phyloP scores from a whole-genome alignment of 2,113 vertebrate species.

The Amia ocellicauda region DNA sequence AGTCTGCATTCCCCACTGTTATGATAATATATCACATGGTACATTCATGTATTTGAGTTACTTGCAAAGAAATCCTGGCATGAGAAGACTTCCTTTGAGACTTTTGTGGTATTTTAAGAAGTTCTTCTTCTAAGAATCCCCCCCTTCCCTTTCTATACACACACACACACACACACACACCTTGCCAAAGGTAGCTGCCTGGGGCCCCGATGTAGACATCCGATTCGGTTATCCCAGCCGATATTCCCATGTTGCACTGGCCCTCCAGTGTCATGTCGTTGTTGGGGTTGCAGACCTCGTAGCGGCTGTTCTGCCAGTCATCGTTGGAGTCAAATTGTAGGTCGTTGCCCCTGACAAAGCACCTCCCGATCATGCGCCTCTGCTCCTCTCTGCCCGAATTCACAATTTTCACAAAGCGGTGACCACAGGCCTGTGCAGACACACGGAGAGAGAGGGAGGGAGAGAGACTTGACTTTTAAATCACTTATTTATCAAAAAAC shows the following conservation, averaged over 20 bases:
- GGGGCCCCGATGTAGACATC: slow-evolving; percentile 75
- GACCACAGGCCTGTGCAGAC: slow-evolving; percentile 90
- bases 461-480: background rate
- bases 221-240: slow-evolving; percentile 74
- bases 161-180: slow-evolving; percentile 44
- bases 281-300: slow-evolving; percentile 83
- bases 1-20: too few relatives aligned
- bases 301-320: slow-evolving; percentile 78
- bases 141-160: background rate
- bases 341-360: slow-evolving; percentile 82
- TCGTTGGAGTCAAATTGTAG: slow-evolving; percentile 65
- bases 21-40: too few relatives aligned
- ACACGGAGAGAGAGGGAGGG: background rate
- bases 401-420: slow-evolving; percentile 78
- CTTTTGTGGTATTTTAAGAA: too few relatives aligned
- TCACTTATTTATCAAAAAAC: too few relatives aligned
- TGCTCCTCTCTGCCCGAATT: slow-evolving; percentile 66
- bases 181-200: slow-evolving; percentile 86
- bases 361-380: slow-evolving; percentile 84
- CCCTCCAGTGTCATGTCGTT: slow-evolving; percentile 63
- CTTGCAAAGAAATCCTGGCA: too few relatives aligned
- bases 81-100: too few relatives aligned
- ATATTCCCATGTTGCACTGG: slow-evolving; percentile 91
- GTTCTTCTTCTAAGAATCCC: too few relatives aligned
- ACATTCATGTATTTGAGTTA: too few relatives aligned